Evolutionary conservation across 2,113 vertebrate genomes (phyloP), one percentile per base, ranked within the genome.

Genomic region (Aegotheles bennettii): DNA sequence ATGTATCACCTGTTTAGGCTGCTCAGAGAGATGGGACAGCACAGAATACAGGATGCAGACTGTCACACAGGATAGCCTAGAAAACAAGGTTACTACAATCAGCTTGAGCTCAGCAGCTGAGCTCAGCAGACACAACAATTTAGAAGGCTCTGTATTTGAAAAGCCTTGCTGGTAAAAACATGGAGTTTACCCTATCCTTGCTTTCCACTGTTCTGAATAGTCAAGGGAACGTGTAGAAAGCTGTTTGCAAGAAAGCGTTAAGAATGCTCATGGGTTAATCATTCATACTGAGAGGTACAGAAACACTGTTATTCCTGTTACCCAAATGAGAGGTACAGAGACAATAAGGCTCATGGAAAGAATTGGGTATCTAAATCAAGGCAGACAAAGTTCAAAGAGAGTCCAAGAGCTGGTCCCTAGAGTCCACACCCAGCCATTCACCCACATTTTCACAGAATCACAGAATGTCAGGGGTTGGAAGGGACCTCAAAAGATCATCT

Each of bases 401-500:
- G n/a, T n/a, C 24, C 8, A 26, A 13, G 16, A 90, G 17, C 13
- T 65, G 26, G 15, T 77, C 36, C n/a, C 60, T 74, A 8, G 50
- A 84, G 23, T 29, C 38, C 29, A 33, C 29, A 35, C 1, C 1
- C 10, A 84, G 61, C 3, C 9, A 59, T 26, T 45, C 15, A 75
- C 6, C 13, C 7, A 10, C 0, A 0, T 80, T 65, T 83, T 76
- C n/a, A n/a, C n/a, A n/a, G n/a, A n/a, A n/a, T n/a, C n/a, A n/a
- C n/a, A n/a, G n/a, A n/a, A n/a, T n/a, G n/a, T n/a, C n/a, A n/a
- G n/a, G n/a, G n/a, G n/a, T n/a, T n/a, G n/a, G n/a, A n/a, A n/a
- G n/a, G n/a, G n/a, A n/a, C n/a, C n/a, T n/a, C n/a, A n/a, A n/a
- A n/a, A n/a, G n/a, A n/a, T n/a, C n/a, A n/a, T n/a, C n/a, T n/a